Evolutionary conservation across 1,140 invertebrate species (phyloP).

Genomic region (Caenorhabditis brenneri): DNA sequence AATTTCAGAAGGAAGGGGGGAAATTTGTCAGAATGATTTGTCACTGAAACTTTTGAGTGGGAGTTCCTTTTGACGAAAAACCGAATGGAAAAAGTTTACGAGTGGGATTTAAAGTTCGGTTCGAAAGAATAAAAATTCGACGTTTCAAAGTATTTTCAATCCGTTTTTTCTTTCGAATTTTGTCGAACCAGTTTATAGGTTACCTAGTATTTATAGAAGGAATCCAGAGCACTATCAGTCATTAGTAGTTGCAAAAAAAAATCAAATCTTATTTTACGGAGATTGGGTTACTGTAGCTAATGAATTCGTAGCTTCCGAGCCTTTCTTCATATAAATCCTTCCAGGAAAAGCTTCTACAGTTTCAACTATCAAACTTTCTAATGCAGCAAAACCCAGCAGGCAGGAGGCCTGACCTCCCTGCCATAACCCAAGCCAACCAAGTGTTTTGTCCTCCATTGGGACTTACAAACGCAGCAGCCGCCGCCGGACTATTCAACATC

Average conservation of each 20-base stretch:
- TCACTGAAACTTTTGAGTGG: neutral
- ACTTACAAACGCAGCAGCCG: neutral
- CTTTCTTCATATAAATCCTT: too few relatives aligned
- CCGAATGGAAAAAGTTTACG: neutral
- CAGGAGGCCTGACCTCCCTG: neutral
- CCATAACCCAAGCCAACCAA: neutral
- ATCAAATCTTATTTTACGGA: too few relatives aligned
- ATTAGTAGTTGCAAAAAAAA: too few relatives aligned
- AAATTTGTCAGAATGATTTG: neutral
- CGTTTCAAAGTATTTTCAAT: too few relatives aligned
- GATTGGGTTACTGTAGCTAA: too few relatives aligned
- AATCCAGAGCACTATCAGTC: too few relatives aligned
- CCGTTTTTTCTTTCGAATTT: too few relatives aligned
- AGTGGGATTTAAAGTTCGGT: neutral
- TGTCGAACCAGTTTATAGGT: too few relatives aligned
- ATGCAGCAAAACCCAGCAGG: neutral
- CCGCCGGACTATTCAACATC: neutral
- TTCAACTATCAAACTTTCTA: neutral
- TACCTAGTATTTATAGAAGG: too few relatives aligned
- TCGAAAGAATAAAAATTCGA: neutral
- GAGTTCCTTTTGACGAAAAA: neutral
- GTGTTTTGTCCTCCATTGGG: neutral
- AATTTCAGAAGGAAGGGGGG: neutral
- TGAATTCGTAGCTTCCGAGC: too few relatives aligned
- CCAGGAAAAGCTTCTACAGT: too few relatives aligned